Base-by-base conservation (phyloP, 1,140 invertebrate genomes). In the Lordiphosa mommai region DNA sequence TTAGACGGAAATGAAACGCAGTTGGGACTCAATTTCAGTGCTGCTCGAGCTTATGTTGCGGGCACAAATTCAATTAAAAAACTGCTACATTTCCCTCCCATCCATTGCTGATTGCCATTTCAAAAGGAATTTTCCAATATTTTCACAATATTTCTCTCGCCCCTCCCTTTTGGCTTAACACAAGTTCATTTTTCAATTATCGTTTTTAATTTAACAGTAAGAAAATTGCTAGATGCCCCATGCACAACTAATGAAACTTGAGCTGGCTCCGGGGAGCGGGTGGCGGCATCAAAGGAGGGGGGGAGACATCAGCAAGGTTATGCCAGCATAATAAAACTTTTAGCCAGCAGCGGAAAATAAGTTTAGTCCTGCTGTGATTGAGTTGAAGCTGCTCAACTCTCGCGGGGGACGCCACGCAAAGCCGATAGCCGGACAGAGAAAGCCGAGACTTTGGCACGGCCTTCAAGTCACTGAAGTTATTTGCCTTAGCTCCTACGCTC, bases 101-200 rank as follows among this genome's bases (percentile, higher is more conserved):
- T n/a, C 2, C 55, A 51, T 56, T 71, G 60, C 57, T 60, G 66
- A 82, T 67, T 74, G 66, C 72, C 61, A 57, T 61, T 76, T 72
- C 27, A 27, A 51, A 44, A 56, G 60, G 59, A 71, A 58, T 80
- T 80, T 80, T 71, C 71, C 74, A 82, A 80, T 82, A 80, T 70
- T 76, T 70, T 66, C 52, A 36, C 69, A 72, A 72, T 56, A 34
- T 61, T 44, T 50, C 33, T 49, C 30, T 36, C 2, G 3, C 9
- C 16, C 14, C 56, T 20, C 14, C 30, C 29, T 13, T 17, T 14
- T 16, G 17, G 49, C 55, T 58, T 29, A 53, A 69, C 66, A 55
- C 34, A 50, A 68, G 61, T 67, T 68, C 85, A 88, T 58, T 89
- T 86, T 85, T 74, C 77, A 84, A 84, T 84, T 84, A 84, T 84